A percentile compares a stretch with the other conserved stretches of the same genome.
These are phyloP conservation scores for Colaptes auratus DNA, from an alignment of 2,113 vertebrate genomes.

Conservation along the genomic window DNA sequence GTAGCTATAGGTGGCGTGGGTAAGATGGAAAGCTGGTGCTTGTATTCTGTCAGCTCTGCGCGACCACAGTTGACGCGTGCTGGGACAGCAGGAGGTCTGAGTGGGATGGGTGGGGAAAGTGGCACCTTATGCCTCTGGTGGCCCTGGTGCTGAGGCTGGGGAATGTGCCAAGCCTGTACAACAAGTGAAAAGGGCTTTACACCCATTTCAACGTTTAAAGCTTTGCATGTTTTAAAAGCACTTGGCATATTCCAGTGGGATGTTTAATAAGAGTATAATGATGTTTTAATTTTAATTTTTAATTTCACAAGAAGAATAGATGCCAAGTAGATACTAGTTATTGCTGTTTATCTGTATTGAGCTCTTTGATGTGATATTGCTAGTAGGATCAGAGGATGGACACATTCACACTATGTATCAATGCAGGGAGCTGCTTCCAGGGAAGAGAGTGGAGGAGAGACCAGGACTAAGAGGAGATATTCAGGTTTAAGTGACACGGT, in stretches of 20 bases:
- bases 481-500: not conserved
- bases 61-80: accelerated
- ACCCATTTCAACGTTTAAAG: constrained; percentile 23
- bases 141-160: not conserved
- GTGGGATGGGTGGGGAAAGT: not conserved
- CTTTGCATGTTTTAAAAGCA: constrained; percentile 39
- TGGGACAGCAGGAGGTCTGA: not conserved
- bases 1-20: accelerated
- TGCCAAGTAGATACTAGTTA: constrained; percentile 41
- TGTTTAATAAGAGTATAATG: constrained; percentile 50
- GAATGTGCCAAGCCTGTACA: not conserved
- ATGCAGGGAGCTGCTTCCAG: not conserved
- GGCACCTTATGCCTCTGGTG: not conserved
- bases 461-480: not conserved
- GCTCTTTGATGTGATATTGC: not conserved
- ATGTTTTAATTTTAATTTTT: constrained; percentile 71
- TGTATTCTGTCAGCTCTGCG: not conserved
- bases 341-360: constrained; percentile 6
- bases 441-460: not conserved
- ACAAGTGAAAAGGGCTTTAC: not conserved
- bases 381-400: not conserved
- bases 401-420: not conserved
- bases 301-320: constrained; percentile 52
- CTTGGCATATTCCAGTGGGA: constrained; percentile 36
- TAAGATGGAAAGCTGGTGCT: not conserved